These are phyloP conservation scores for Tolmerus cingulatus DNA, from an alignment of 2,888 invertebrate species.

Conservation along the genomic window DNA sequence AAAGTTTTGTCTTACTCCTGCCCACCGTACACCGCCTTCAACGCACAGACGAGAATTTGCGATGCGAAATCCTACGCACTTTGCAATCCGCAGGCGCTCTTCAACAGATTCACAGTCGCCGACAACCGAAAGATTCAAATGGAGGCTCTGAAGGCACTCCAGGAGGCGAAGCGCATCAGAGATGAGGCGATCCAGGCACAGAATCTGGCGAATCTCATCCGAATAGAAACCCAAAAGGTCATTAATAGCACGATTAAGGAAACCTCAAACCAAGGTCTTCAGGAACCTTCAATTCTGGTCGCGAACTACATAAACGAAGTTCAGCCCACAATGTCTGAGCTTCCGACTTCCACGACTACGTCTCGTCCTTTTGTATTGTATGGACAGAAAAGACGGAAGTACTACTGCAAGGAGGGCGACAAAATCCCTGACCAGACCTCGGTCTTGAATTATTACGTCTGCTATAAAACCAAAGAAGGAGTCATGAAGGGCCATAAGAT, in stretches of 20 bases:
- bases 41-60: conserved; percentile 62
- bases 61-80: conserved; percentile 61
- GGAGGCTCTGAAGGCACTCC: conserved; percentile 58
- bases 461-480: conserved; percentile 61
- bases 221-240: conserved; percentile 50
- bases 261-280: background rate
- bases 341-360: conserved; percentile 29
- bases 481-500: conserved; percentile 64
- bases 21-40: conserved; percentile 65
- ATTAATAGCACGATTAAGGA: conserved; percentile 36
- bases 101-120: conserved; percentile 54
- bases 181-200: conserved; percentile 58
- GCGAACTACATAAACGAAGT: background rate
- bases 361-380: conserved; percentile 34
- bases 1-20: conserved; percentile 64
- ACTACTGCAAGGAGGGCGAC: conserved; percentile 63
- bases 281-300: conserved; percentile 29
- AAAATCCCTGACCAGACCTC: conserved; percentile 65
- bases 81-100: conserved; percentile 56
- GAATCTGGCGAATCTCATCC: conserved; percentile 56
- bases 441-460: conserved; percentile 64
- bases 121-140: conserved; percentile 58
- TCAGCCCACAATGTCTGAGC: background rate
- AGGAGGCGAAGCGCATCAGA: conserved; percentile 58
- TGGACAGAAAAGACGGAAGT: conserved; percentile 56